Evolutionary conservation across 2,113 vertebrate species (phyloP), one percentile per base, ranked within the genome.

Genomic region (Zosterops borbonicus): DNA sequence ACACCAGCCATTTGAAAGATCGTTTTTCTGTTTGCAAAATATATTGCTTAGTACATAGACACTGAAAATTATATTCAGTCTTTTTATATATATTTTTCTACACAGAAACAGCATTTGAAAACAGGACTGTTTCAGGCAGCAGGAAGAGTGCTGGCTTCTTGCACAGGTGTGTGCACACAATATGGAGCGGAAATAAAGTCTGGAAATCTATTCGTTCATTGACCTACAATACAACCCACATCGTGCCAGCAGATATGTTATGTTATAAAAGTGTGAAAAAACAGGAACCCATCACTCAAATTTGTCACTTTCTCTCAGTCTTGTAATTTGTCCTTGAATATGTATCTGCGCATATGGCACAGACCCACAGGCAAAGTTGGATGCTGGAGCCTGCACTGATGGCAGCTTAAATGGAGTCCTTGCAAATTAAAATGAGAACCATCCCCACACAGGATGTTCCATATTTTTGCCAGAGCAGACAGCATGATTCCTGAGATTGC

Each of bases 361-460:
- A 79, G 92, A 39, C 96, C 96, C 95, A 92, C 90, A 94, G 96
- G 95, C 96, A 94, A 95, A 96, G 85, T 74, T 94, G 88, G 94
- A 95, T 91, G 92, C 83, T 83, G 55, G 76, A 90, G 83, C 11
- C 76, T 46, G 88, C 80, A 25, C 87, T 83, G 90, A 94, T 74
- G 92, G 92, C 94, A 94, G 82, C 90, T 70, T 28, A 65, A 83
- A 78, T 9, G 76, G n/a, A 83, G 64, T 53, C 87, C 92, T 89
- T 85, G 69, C 85, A 90, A 95, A 97, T 59, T 46, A 25, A 76
- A 94, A 90, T 25, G 74, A 84, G 84, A 95, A 58, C 83, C 71
- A 79, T 35, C 4, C 0, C 69, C 67, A 56, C 52, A 78, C 94
- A 81, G 89, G 82, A 90, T 62, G 87, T 37, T 90, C 90, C 75